A percentile compares a stretch with the other conserved stretches of the same genome.
phyloP scores from a whole-genome alignment of 92 coral and sea anemone species.

The Epizoanthus rinbou region DNA sequence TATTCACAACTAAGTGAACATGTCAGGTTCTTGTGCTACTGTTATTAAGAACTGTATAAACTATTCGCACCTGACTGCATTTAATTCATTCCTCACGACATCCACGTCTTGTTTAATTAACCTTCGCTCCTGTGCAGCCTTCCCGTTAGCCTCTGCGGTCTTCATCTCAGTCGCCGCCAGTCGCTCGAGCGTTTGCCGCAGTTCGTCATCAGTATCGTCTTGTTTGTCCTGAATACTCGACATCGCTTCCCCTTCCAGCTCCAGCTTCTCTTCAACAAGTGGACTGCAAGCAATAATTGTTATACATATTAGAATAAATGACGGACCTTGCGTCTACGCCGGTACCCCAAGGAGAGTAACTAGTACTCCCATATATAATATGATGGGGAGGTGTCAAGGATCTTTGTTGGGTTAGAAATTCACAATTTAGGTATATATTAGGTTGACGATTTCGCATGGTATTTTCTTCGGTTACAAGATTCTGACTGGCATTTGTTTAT shows the following conservation, averaged over 20 bases:
- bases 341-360: too few relatives aligned
- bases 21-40: too few relatives aligned
- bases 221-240: constrained; percentile 93
- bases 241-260: constrained; percentile 96
- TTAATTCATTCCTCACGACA: constrained; percentile 82
- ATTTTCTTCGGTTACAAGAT: too few relatives aligned
- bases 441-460: too few relatives aligned
- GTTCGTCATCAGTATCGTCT: constrained; percentile 93
- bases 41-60: not conserved
- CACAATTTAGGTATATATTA: too few relatives aligned
- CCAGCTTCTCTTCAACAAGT: constrained; percentile 96
- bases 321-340: not conserved
- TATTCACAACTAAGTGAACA: not conserved
- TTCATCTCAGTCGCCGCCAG: constrained; percentile 91
- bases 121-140: constrained; percentile 85
- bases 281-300: constrained; percentile 65
- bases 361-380: too few relatives aligned
- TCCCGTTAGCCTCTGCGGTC: constrained; percentile 91
- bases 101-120: constrained; percentile 95
- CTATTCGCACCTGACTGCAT: constrained; percentile 80
- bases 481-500: too few relatives aligned
- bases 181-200: constrained; percentile 75
- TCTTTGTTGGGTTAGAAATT: too few relatives aligned
- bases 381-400: too few relatives aligned
- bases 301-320: not conserved